Base-by-base conservation (phyloP, 1,140 invertebrate species). In the Caenorhabditis brenneri region DNA sequence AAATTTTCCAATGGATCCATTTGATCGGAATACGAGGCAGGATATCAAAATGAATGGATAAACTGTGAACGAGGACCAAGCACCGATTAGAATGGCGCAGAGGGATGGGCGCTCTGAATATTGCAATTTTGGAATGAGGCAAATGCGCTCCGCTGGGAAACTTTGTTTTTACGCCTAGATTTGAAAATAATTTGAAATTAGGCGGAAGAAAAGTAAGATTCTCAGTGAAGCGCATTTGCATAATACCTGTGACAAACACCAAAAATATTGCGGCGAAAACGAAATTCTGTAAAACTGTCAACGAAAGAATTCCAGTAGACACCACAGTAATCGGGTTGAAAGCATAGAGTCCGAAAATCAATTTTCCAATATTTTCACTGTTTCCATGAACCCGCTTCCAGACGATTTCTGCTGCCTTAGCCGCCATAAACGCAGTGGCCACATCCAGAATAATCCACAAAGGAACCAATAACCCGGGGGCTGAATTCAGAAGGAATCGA, bases 241-340 rank as follows among this genome's bases (percentile, higher is more conserved):
- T 7, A 19, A n/a, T 92, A 88, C 94, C 93, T 92, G 93, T 94
- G 31, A 94, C 92, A 91, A 95, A 82, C 49, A 31, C 82, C 94
- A 31, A 93, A 93, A 86, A 93, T 93, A 27, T 97, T 91, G 94
- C 86, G 15, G 95, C 93, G 49, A 95, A 91, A 33, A 95, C 93
- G 12, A 97, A 92, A 92, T 98, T 99, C 81, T 94, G 94, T 86
- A 98, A 94, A 12, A 96, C 94, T 19, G 95, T 96, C 6, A 96
- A 97, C 0, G 96, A 97, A 89, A 94, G 93, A 42, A 94, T 95
- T n/a, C 95, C 94, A 92, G 96, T 98, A 86, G 95, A 95, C 19
- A 96, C 92, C 58, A 98, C 93, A 42, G 94, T 94, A 89, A 96
- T 96, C 0, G 97, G 97, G 92, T 97, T 98, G 85, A 97, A 95